phyloP scores from a whole-genome alignment of 2,888 invertebrate species.

The Pantelozetes paolii region DNA sequence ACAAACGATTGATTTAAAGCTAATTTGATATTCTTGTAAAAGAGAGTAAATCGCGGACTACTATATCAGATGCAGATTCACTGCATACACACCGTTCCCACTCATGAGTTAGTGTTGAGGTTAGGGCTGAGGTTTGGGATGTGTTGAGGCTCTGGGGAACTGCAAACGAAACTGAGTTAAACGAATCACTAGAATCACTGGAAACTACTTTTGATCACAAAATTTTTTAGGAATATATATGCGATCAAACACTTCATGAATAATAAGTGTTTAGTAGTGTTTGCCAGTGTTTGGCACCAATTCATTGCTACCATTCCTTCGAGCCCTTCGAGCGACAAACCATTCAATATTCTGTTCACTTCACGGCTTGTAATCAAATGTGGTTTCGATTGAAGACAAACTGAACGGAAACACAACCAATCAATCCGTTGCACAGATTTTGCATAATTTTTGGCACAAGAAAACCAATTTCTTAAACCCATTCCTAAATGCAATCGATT shows the following conservation, averaged over 20 bases:
- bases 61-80: slow-evolving; percentile 26
- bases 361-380: slow-evolving; percentile 17
- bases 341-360: slow-evolving; percentile 24
- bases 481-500: not conserved
- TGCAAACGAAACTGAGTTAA: slow-evolving; percentile 32
- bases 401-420: slow-evolving; percentile 30
- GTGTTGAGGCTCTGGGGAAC: not conserved
- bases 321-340: slow-evolving; percentile 26
- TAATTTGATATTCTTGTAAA: slow-evolving; percentile 34
- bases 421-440: slow-evolving; percentile 4
- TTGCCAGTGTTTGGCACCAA: slow-evolving; percentile 16
- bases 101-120: not conserved
- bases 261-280: slow-evolving; percentile 33
- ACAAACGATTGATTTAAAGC: not conserved
- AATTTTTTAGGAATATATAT: slow-evolving; percentile 32
- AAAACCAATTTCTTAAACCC: not conserved
- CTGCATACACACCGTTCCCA: not conserved
- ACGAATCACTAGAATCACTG: slow-evolving; percentile 29
- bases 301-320: slow-evolving; percentile 9
- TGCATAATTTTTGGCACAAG: slow-evolving; percentile 6
- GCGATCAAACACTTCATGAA: slow-evolving; percentile 37
- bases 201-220: slow-evolving; percentile 3
- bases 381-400: not conserved
- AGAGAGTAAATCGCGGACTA: not conserved
- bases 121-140: not conserved